A percentile compares a stretch with the other conserved stretches of the same genome.
Evolutionary conservation across 2,888 invertebrate genomes (phyloP).

Genomic region (Alitta virens): DNA sequence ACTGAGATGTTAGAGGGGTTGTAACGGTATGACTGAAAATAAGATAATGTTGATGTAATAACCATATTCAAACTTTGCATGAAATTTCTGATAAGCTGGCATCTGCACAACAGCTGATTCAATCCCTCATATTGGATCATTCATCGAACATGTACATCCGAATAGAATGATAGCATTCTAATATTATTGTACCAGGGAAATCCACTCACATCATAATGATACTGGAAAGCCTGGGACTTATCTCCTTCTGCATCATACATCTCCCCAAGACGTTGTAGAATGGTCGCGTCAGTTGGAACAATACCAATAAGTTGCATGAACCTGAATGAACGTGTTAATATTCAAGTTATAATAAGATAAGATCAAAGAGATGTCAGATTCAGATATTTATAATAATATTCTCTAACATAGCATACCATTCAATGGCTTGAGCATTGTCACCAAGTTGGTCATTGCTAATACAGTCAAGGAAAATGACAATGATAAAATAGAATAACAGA

Average conservation of each 20-base stretch:
- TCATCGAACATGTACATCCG: too few species aligned
- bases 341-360: not conserved
- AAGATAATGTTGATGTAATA: too few species aligned
- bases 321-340: too few species aligned
- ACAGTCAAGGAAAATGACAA: not conserved
- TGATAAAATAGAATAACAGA: too few species aligned
- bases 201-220: constrained; percentile 73
- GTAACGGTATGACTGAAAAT: constrained; percentile 69
- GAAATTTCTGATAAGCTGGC: too few species aligned
- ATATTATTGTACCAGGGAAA: too few species aligned
- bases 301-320: constrained; percentile 77
- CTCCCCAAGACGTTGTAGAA: constrained; percentile 84
- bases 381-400: constrained; percentile 3
- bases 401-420: constrained; percentile 42
- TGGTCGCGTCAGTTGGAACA: constrained; percentile 83
- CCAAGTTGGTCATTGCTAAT: constrained; percentile 66
- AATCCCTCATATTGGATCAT: too few species aligned
- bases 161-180: too few species aligned
- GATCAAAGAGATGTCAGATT: not conserved
- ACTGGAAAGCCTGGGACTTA: constrained; percentile 83
- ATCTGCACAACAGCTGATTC: too few species aligned
- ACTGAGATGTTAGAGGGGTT: constrained; percentile 73
- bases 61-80: too few species aligned
- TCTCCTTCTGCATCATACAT: constrained; percentile 88
- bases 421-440: constrained; percentile 61